Evolutionary conservation across 2,888 invertebrate species (phyloP), one percentile per base, ranked within the genome.

Genomic region (Drosophila kambysellisi): DNA sequence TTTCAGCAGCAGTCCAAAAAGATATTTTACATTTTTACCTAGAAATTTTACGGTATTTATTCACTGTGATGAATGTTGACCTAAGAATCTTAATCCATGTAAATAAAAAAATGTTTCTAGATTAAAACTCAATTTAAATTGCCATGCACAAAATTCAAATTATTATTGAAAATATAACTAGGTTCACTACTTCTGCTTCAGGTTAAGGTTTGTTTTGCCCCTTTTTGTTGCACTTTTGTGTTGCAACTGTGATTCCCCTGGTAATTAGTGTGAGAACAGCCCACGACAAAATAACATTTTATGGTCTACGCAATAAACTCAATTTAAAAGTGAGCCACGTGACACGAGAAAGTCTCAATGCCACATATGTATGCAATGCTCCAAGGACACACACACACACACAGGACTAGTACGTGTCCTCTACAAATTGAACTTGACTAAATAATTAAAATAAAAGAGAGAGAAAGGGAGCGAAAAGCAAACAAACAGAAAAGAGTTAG

Each of bases 281-380:
- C 57, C 59, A 43, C 59, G 57, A 69, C 68, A 60, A 80, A 72
- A 72, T 69, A 66, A 37, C 69, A 64, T 72, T 79, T 80, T 80
- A 72, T 69, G 65, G 76, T 63, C 71, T 58, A 57, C 75, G 76
- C 76, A 78, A 75, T 79, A 78, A 78, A 79, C 76, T 82, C 76
- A 82, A 83, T 82, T 82, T 76, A 57, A 81, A 81, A 81, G 60
- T 68, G 76, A 63, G 81, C 71, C 83, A 81, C 83, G 81, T 81
- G 81, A 80, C 77, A 72, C 65, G 61, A 53, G 29, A 46, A 51
- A 56, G 33, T 50, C 67, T 70, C 52, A 60, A 64, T 61, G 57
- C 39, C 48, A 67, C 71, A 69, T 69, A 79, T 71, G 71, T 69
- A 79, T 71, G 71, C 65, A 72, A 53, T 70, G 43, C 76, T 50